A percentile compares a stretch with the other conserved stretches of the same genome.
phyloP scores from a whole-genome alignment of 1,140 invertebrate species.

The Cryptotermes secundus region DNA sequence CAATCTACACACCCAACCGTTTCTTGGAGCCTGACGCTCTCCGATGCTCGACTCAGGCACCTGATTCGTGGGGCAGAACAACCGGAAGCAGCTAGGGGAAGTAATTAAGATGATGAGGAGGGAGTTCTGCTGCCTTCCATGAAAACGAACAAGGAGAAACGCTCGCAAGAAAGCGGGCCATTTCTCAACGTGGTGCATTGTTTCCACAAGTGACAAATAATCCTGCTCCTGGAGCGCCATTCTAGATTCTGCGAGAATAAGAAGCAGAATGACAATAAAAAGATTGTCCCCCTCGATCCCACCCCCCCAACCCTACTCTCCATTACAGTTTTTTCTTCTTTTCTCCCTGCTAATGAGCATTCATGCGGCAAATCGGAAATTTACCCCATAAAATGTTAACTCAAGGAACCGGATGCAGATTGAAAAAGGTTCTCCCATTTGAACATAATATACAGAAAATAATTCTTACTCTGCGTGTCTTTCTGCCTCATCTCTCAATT shows the following conservation, averaged over 20 bases:
- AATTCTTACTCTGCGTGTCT: not conserved
- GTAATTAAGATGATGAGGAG: slow-evolving; percentile 13
- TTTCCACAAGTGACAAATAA: slow-evolving; percentile 16
- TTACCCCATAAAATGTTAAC: slow-evolving; percentile 17
- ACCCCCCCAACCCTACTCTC: not conserved
- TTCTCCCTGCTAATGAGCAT: not conserved
- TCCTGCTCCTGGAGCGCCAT: not conserved
- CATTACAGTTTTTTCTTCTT: not conserved
- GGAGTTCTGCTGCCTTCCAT: not conserved
- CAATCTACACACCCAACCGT: no score
- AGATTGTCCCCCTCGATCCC: not conserved
- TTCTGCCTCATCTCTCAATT: not conserved
- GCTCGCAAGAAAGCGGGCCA: not conserved
- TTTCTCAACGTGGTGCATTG: not conserved
- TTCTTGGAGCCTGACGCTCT: not conserved
- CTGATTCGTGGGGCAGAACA: not conserved
- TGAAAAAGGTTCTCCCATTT: not conserved
- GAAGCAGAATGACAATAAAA: slow-evolving; percentile 8
- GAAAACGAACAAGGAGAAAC: not conserved
- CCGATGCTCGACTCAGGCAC: not conserved
- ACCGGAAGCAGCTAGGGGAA: not conserved
- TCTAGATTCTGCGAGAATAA: not conserved
- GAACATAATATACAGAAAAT: slow-evolving; percentile 4
- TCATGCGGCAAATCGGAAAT: slow-evolving; percentile 10
- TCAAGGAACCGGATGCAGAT: slow-evolving; percentile 8